Evolutionary conservation across 2,113 vertebrate species (phyloP).

Genomic region (Rhipidura dahli): DNA sequence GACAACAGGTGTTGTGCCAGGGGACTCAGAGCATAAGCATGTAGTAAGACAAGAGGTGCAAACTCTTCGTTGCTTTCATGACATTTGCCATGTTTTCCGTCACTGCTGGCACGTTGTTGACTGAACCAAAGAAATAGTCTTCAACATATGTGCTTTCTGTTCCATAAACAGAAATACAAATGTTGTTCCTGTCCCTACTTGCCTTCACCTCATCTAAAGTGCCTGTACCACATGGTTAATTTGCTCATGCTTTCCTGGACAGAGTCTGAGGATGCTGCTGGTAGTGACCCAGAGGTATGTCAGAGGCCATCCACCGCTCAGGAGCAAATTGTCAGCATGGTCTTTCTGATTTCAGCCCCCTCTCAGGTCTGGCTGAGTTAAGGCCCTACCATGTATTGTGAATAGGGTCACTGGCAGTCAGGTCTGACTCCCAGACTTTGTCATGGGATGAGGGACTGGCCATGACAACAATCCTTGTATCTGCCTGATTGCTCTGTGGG

Average conservation of each 20-base stretch:
- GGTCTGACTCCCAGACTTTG: neutral
- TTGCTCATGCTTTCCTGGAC: neutral
- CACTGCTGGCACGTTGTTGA: neutral
- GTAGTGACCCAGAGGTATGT: neutral
- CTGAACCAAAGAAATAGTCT: neutral
- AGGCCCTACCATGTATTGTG: neutral
- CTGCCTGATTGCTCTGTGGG: neutral
- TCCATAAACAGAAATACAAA: neutral
- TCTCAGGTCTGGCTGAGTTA: neutral
- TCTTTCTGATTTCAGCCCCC: neutral
- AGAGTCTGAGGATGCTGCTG: neutral
- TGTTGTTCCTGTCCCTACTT: neutral
- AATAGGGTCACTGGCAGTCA: fast-evolving
- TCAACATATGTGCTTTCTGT: neutral
- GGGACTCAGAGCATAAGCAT: fast-evolving
- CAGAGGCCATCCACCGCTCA: neutral
- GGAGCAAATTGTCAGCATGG: neutral
- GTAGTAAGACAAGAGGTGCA: neutral
- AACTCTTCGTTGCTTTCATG: fast-evolving
- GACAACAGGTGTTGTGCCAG: neutral
- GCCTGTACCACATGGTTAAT: neutral
- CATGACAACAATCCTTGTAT: fast-evolving
- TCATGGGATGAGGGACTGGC: neutral
- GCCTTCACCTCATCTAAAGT: neutral
- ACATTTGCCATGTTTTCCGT: neutral